Evolutionary conservation across 2,888 invertebrate species (phyloP).

Genomic region (Morpho achilles): DNA sequence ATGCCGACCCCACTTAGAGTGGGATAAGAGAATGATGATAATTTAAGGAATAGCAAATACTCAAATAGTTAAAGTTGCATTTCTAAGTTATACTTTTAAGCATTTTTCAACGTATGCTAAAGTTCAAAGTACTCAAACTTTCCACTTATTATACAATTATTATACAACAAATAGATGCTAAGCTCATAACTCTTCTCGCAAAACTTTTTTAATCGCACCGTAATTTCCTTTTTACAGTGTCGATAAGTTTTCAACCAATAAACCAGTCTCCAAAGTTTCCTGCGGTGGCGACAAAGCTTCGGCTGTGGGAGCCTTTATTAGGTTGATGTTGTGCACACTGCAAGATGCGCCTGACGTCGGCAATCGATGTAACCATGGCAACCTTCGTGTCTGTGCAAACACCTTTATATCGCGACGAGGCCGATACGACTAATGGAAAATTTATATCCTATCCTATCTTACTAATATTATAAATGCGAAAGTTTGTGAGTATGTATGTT

Average conservation of each 20-base stretch:
- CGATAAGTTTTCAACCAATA: conserved; percentile 11
- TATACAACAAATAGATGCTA: too few relatives aligned
- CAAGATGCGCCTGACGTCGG: conserved; percentile 60
- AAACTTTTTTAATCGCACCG: conserved; percentile 16
- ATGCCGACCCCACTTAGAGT: too few relatives aligned
- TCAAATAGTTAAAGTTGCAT: too few relatives aligned
- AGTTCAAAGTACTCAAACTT: too few relatives aligned
- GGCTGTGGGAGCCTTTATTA: conserved; percentile 39
- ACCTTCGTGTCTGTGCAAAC: conserved; percentile 43
- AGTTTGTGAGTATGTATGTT: too few relatives aligned
- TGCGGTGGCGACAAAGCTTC: conserved; percentile 14
- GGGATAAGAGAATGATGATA: too few relatives aligned
- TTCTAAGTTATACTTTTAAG: too few relatives aligned
- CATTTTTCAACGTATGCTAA: too few relatives aligned
- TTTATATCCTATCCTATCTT: too few relatives aligned
- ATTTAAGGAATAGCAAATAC: too few relatives aligned
- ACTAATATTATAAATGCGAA: too few relatives aligned
- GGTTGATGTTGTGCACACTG: conserved; percentile 56
- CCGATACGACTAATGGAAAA: not conserved
- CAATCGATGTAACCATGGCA: conserved; percentile 69
- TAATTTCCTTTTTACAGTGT: conserved; percentile 9
- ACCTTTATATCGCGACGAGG: conserved; percentile 26
- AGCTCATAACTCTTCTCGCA: conserved; percentile 3
- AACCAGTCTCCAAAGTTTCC: conserved; percentile 18
- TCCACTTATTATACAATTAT: too few relatives aligned